Conservation (phyloP, 2,888 invertebrate species). For the Charanyca ferruginea region DNA sequence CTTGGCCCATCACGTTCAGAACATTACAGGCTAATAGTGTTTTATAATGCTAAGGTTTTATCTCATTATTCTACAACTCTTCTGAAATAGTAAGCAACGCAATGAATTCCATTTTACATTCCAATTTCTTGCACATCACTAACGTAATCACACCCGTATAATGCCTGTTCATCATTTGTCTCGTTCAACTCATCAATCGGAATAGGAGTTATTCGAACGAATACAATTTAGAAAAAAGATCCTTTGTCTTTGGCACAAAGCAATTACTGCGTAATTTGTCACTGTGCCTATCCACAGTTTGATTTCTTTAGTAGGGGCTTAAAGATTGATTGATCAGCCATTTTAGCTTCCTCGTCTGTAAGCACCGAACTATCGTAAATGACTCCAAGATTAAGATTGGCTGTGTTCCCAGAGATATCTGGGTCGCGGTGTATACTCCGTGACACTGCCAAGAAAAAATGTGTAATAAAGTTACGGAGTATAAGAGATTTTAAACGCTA, state of each 20-base stretch:
- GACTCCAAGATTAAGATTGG: slow-evolving; percentile 66
- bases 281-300: slow-evolving; percentile 78
- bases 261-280: slow-evolving; percentile 90
- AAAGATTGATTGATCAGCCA: slow-evolving; percentile 84
- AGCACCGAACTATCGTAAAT: slow-evolving; percentile 62
- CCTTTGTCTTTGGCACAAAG: slow-evolving; percentile 80
- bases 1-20: too few relatives aligned
- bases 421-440: slow-evolving; percentile 53
- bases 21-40: too few relatives aligned
- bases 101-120: background rate
- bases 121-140: slow-evolving; percentile 48
- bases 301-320: slow-evolving; percentile 83
- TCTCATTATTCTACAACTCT: too few relatives aligned
- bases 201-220: slow-evolving; percentile 80
- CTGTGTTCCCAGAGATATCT: slow-evolving; percentile 63
- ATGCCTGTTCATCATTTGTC: slow-evolving; percentile 81
- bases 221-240: slow-evolving; percentile 79
- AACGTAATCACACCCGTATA: slow-evolving; percentile 73
- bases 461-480: slow-evolving; percentile 47
- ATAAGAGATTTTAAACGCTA: slow-evolving; percentile 41
- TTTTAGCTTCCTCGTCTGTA: slow-evolving; percentile 67
- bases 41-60: too few relatives aligned
- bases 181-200: slow-evolving; percentile 85
- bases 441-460: slow-evolving; percentile 65
- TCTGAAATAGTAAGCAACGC: background rate